phyloP scores from a whole-genome alignment of 2,113 vertebrate genomes.

The Tiliqua scincoides region DNA sequence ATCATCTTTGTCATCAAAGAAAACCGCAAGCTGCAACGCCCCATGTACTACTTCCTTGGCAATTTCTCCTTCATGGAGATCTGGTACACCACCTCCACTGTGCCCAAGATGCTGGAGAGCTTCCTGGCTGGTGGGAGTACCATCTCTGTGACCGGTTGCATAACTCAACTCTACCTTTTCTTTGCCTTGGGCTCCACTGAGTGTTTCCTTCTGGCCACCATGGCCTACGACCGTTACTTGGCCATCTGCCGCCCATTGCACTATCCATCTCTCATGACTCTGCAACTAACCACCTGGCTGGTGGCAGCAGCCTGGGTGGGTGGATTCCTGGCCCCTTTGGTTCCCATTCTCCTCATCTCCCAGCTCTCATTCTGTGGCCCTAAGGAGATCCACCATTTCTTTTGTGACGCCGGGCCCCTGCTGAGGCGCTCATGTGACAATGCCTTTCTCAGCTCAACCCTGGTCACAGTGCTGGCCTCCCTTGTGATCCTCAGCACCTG shows the following conservation, averaged over 20 bases:
- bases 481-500: constrained; percentile 20
- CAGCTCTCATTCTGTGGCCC: constrained; percentile 17
- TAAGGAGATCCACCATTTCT: constrained; percentile 7
- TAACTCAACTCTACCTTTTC: constrained; percentile 18
- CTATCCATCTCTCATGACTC: neutral
- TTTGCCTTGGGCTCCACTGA: constrained; percentile 21
- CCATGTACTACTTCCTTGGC: constrained; percentile 64
- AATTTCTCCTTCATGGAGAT: constrained; percentile 63
- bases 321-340: constrained; percentile 22
- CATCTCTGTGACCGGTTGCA: constrained; percentile 38
- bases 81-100: constrained; percentile 56
- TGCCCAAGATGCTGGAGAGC: constrained; percentile 62
- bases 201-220: constrained; percentile 18
- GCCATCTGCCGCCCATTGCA: constrained; percentile 9
- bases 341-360: constrained; percentile 14
- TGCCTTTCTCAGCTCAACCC: neutral
- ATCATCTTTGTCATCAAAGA: constrained; percentile 41
- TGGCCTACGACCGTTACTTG: constrained; percentile 19
- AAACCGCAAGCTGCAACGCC: constrained; percentile 37
- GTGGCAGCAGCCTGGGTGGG: constrained; percentile 2
- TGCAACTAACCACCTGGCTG: neutral
- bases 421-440: neutral
- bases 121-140: constrained; percentile 40
- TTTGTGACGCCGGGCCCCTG: constrained; percentile 12
- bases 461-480: constrained; percentile 3